Conservation (phyloP, 2,888 invertebrate genomes). For the Helicoverpa assulta region DNA sequence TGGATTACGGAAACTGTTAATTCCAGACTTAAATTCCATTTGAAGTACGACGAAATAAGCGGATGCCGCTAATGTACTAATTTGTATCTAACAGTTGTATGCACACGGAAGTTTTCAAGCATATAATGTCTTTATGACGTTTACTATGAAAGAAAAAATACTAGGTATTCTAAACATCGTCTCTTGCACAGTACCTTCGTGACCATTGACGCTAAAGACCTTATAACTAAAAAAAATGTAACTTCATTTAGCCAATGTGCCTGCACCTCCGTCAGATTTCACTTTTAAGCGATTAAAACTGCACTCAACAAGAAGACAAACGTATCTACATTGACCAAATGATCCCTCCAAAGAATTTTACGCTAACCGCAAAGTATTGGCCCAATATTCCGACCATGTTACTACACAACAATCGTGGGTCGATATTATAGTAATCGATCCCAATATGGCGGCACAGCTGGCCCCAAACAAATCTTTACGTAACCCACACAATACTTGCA, state of each 20-base stretch:
- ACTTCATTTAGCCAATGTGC: too few relatives aligned
- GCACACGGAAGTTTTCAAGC: constrained; percentile 16
- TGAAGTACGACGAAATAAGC: constrained; percentile 32
- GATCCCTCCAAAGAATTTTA: background rate
- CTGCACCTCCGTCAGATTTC: too few relatives aligned
- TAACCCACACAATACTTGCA: constrained; percentile 57
- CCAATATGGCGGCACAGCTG: constrained; percentile 69
- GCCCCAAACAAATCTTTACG: constrained; percentile 59
- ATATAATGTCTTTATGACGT: background rate
- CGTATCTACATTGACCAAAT: background rate
- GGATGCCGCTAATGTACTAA: constrained; percentile 47
- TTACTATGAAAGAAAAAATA: too few relatives aligned
- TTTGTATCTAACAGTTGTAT: constrained; percentile 18
- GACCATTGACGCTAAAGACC: too few relatives aligned
- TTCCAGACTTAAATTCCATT: constrained; percentile 42
- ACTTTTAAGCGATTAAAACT: too few relatives aligned
- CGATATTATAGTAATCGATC: constrained; percentile 61
- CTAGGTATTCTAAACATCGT: too few relatives aligned
- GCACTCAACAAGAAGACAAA: too few relatives aligned
- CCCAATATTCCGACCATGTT: constrained; percentile 38
- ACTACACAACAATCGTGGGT: constrained; percentile 52
- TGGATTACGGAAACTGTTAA: constrained; percentile 35
- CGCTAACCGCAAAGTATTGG: constrained; percentile 24
- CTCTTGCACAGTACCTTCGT: too few relatives aligned
- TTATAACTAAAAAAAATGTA: too few relatives aligned